Evolutionary conservation across 2,888 invertebrate genomes (phyloP).

Genomic region (Thymelicus sylvestris): DNA sequence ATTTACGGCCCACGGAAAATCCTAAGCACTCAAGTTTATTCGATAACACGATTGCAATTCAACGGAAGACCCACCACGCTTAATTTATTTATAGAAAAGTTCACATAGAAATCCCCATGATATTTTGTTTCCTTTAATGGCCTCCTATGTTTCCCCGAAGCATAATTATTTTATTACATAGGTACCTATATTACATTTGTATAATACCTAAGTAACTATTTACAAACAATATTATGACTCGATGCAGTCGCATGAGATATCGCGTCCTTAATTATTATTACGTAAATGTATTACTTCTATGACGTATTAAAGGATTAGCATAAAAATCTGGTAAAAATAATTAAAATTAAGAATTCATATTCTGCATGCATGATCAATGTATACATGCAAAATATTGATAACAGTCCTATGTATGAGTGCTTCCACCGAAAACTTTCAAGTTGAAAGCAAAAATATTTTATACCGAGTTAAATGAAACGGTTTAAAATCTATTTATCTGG

Average conservation of each 20-base stretch:
- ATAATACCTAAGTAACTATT: background rate
- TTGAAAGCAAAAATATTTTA: no score
- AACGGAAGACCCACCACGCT: background rate
- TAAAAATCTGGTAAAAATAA: no score
- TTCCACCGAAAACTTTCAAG: no score
- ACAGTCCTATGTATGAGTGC: no score
- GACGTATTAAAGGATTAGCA: no score
- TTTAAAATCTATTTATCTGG: no score
- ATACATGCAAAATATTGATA: no score
- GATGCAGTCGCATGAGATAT: background rate
- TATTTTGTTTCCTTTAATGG: background rate
- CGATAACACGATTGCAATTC: background rate
- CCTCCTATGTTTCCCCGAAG: background rate
- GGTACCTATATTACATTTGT: background rate
- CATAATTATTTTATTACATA: background rate
- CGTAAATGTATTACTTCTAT: no score
- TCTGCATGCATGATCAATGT: no score
- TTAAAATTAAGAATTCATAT: no score
- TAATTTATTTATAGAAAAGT: background rate
- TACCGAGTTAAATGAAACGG: no score
- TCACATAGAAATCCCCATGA: background rate
- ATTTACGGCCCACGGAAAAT: no score
- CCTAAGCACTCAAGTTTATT: background rate
- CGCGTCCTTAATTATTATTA: background rate
- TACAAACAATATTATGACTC: conserved; percentile 11